A percentile compares a stretch with the other conserved stretches of the same genome.
These are phyloP conservation scores for Uropsilus gracilis DNA, from an alignment of 2,113 vertebrate genomes.

Conservation along the genomic window DNA sequence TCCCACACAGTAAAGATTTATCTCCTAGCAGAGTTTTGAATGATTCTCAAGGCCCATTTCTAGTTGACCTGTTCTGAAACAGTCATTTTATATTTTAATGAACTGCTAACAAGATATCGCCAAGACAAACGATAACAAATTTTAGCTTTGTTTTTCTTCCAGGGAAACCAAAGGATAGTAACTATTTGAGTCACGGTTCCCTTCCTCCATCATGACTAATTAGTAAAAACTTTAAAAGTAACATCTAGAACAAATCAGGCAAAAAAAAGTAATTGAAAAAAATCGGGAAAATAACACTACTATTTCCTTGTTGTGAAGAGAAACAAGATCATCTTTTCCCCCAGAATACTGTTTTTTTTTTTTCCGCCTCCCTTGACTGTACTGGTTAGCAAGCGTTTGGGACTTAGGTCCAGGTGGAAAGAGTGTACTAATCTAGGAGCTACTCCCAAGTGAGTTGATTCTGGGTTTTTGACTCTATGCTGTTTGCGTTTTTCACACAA, in stretches of 20 bases:
- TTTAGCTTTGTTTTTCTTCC: slow-evolving; percentile 44
- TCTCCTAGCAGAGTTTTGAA: background rate
- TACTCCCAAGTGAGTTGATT: slow-evolving; percentile 19
- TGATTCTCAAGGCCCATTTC: background rate
- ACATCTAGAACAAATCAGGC: background rate
- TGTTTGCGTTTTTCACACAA: background rate
- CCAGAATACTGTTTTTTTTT: background rate
- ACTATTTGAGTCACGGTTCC: slow-evolving; percentile 24
- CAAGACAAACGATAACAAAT: slow-evolving; percentile 17
- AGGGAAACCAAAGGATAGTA: slow-evolving; percentile 17
- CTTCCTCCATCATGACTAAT: slow-evolving; percentile 2
- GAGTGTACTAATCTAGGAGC: slow-evolving; percentile 1
- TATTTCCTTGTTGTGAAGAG: background rate
- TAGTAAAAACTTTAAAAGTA: background rate
- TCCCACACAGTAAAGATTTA: background rate
- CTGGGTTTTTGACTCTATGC: background rate
- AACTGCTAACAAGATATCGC: background rate
- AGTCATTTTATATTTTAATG: slow-evolving; percentile 44
- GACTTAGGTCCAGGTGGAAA: slow-evolving; percentile 19
- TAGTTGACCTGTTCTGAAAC: background rate
- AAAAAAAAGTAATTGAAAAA: background rate
- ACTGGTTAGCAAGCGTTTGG: background rate
- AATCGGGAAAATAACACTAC: background rate
- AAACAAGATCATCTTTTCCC: slow-evolving; percentile 28
- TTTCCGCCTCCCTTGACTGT: background rate